These are phyloP conservation scores for Trichechus manatus DNA, from an alignment of 2,113 vertebrate species.

Conservation along the genomic window DNA sequence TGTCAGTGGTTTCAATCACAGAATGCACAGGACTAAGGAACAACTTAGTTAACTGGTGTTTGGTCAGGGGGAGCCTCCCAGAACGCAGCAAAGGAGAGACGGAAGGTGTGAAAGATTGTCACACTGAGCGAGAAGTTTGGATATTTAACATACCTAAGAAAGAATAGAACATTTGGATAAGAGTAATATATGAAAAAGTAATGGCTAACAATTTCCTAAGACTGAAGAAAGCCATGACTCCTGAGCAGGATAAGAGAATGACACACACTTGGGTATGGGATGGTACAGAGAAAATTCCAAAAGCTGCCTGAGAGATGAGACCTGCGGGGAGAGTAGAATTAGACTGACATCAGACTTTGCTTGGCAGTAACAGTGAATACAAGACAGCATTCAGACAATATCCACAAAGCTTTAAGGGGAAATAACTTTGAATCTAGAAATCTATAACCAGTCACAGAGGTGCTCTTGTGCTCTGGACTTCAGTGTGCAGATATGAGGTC, in stretches of 20 bases:
- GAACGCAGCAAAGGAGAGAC: not conserved
- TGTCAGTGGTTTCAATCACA: not conserved
- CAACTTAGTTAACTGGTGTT: not conserved
- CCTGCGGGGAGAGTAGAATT: not conserved
- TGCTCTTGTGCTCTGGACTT: too few species aligned
- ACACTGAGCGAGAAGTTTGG: not conserved
- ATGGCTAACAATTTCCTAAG: not conserved
- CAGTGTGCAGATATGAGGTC: not conserved
- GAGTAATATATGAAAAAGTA: not conserved
- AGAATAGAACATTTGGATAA: not conserved
- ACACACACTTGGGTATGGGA: not conserved
- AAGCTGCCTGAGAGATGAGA: not conserved
- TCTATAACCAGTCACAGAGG: not conserved
- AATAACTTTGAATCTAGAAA: not conserved
- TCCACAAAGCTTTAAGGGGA: not conserved
- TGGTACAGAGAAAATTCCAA: not conserved
- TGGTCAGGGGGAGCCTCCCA: not conserved
- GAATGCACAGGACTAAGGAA: not conserved
- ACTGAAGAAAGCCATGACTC: not conserved
- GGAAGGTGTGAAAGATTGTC: not conserved
- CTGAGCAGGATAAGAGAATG: not conserved
- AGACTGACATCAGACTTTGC: not conserved
- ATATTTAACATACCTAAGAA: not conserved
- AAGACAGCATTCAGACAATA: fast-evolving
- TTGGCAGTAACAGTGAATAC: fast-evolving